Evolutionary conservation across 2,113 vertebrate genomes (phyloP).

Genomic region (Sinocyclocheilus grahami): DNA sequence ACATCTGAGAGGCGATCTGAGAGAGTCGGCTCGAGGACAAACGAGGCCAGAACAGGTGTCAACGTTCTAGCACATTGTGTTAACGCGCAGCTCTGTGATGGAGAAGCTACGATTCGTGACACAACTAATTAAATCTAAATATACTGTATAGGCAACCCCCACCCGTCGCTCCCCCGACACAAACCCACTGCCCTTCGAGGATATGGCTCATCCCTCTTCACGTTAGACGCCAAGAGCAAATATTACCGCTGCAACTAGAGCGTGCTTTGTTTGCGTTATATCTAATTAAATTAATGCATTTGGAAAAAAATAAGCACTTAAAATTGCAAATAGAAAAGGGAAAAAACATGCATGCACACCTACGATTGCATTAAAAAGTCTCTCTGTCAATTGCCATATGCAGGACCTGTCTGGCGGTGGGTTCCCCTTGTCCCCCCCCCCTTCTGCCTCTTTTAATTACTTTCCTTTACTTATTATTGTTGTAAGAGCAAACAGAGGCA

Average conservation of each 20-base stretch:
- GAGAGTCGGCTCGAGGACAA: constrained; percentile 59
- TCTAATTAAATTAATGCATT: constrained; percentile 64
- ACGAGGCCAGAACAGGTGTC: constrained; percentile 67
- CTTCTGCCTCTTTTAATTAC: constrained; percentile 75
- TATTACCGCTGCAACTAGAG: constrained; percentile 50
- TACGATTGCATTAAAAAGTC: constrained; percentile 55
- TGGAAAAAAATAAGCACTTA: constrained; percentile 42
- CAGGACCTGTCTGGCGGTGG: constrained; percentile 48
- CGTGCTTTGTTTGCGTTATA: constrained; percentile 46
- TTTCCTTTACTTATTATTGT: constrained; percentile 73
- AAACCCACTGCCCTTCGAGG: constrained; percentile 23
- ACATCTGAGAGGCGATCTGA: constrained; percentile 41
- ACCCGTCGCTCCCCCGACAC: constrained; percentile 27
- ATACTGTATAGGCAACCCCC: constrained; percentile 58
- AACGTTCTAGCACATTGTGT: constrained; percentile 64
- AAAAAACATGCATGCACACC: constrained; percentile 38
- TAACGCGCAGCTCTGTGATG: constrained; percentile 60
- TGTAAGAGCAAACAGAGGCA: constrained; percentile 76
- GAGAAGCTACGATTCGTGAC: constrained; percentile 65
- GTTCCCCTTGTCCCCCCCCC: background rate
- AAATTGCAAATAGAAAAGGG: constrained; percentile 44
- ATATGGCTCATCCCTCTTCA: constrained; percentile 9
- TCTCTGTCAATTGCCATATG: constrained; percentile 61
- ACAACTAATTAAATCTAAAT: constrained; percentile 75
- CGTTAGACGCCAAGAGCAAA: constrained; percentile 31